Conservation (phyloP, 37 sponge, comb jelly and placozoan species). For the Agelas oroides region DNA sequence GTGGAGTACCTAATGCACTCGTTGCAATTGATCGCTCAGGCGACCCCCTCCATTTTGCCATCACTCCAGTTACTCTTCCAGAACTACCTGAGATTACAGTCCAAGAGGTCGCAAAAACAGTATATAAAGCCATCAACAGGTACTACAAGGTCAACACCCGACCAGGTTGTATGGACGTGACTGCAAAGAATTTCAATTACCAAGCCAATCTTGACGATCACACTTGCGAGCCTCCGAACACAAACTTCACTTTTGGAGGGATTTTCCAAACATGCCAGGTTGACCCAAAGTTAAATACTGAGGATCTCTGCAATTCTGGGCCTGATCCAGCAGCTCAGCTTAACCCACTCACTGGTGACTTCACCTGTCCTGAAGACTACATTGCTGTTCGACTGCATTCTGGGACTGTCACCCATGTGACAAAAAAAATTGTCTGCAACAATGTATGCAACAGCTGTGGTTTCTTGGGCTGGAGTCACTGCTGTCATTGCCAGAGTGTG, state of each 20-base stretch:
- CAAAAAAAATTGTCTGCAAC: slow-evolving; percentile 15
- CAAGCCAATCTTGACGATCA: slow-evolving; percentile 63
- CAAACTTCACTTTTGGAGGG: slow-evolving; percentile 69
- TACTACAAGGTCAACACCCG: slow-evolving; percentile 70
- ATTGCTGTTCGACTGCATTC: slow-evolving; percentile 34
- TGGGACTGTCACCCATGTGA: slow-evolving; percentile 13
- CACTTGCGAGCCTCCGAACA: slow-evolving; percentile 14
- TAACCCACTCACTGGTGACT: slow-evolving; percentile 64
- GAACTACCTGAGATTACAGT: slow-evolving; percentile 39
- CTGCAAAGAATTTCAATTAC: slow-evolving; percentile 58
- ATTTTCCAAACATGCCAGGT: slow-evolving; percentile 64
- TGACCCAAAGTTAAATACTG: not conserved
- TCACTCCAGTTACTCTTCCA: slow-evolving; percentile 53
- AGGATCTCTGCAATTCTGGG: slow-evolving; percentile 40
- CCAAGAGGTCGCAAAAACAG: slow-evolving; percentile 11
- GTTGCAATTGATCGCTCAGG: slow-evolving; percentile 72
- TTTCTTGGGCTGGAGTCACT: slow-evolving; percentile 24
- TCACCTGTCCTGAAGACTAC: slow-evolving; percentile 48
- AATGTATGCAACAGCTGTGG: slow-evolving; percentile 26
- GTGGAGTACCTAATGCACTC: slow-evolving; percentile 50
- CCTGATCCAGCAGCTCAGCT: not conserved
- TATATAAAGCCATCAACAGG: slow-evolving; percentile 35
- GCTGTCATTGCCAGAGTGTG: slow-evolving; percentile 52
- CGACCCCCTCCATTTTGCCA: slow-evolving; percentile 46
- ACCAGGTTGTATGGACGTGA: slow-evolving; percentile 56